Evolutionary conservation across 2,797 vertebrate species (phyloP).

Genomic region (Parotocinclus haroldoi): DNA sequence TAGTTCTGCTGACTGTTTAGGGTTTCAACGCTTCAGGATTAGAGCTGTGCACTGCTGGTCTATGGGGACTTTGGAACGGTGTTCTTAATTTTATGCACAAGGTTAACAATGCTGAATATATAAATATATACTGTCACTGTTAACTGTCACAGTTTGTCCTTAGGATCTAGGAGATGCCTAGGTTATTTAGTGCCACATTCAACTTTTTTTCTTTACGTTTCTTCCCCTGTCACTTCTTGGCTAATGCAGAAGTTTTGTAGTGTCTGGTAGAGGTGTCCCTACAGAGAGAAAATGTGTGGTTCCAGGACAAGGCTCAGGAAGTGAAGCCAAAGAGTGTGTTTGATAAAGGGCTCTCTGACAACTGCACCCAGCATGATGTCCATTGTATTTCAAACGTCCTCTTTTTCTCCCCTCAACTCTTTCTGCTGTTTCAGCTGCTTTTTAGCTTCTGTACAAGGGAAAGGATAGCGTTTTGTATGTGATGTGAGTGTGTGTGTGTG

Average conservation of each 20-base stretch:
- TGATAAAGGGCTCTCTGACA: conserved; percentile 51
- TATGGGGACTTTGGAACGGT: too few relatives aligned
- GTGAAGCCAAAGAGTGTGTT: conserved; percentile 44
- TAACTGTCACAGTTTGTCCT: too few relatives aligned
- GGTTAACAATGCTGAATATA: too few relatives aligned
- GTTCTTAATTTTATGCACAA: too few relatives aligned
- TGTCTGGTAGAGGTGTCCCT: conserved; percentile 39
- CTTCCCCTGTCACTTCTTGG: not conserved
- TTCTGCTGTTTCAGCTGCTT: conserved; percentile 34
- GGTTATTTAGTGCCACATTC: too few relatives aligned
- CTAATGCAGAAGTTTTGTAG: not conserved
- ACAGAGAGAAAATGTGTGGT: conserved; percentile 40
- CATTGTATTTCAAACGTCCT: conserved; percentile 44
- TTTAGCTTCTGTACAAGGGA: conserved; percentile 26
- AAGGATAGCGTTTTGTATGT: not conserved
- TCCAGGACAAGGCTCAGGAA: conserved; percentile 50
- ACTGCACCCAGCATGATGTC: conserved; percentile 48
- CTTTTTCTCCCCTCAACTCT: conserved; percentile 24
- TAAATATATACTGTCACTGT: too few relatives aligned
- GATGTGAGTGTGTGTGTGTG: too few relatives aligned
- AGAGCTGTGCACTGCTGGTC: too few relatives aligned
- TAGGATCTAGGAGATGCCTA: too few relatives aligned
- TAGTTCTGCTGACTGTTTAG: too few relatives aligned
- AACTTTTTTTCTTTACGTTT: too few relatives aligned
- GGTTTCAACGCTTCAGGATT: too few relatives aligned